Evolutionary conservation across 37 sponge, comb jelly and placozoan genomes (phyloP), one percentile per base, ranked within the genome.

Genomic region (Tethya wilhelma): DNA sequence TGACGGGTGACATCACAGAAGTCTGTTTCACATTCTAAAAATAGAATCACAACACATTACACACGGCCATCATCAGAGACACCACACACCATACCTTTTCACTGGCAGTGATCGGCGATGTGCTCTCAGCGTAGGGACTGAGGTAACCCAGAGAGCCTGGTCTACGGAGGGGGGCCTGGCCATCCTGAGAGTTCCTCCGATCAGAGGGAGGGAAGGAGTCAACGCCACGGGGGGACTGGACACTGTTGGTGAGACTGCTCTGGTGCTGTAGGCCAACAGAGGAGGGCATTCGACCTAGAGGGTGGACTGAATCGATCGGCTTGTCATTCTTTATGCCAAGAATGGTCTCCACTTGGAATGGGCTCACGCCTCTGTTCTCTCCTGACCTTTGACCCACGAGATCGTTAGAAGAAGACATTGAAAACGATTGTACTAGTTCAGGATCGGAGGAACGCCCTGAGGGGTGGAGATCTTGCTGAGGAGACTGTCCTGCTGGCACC

Each of bases 301-400:
- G 66, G 33, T 30, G 38, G 55, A 20, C 19, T 1, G 55, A 33
- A 2, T 66, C 68, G 37, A 74, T 36, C 4, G 68, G 74, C 40
- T 74, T 75, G 40, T 74, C 74, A 39, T 84, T 75, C 57, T 38
- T 38, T n/a, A 84, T 66, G 19, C 84, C 84, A 4, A 84, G 56
- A 1, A 75, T 66, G 49, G 38, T 68, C 59, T 84, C 84, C n/a
- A 84, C 84, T 49, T 84, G 75, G 29, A 75, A 64, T 28, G 84
- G 84, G 23, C 75, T 74, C 17, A 37, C 57, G 9, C 43, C 2
- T 2, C 73, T 49, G 23, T 1, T 41, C 4, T 69, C 43, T 28
- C 59, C 59, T 58, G 28, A n/a, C 4, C 59, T 28, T 58, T 28
- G 28, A 9, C 59, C 5, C 5, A 4, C 14, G 20, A 17, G n/a